Evolutionary conservation across 2,797 vertebrate genomes (phyloP).

Genomic region (Centropyge bicolor): DNA sequence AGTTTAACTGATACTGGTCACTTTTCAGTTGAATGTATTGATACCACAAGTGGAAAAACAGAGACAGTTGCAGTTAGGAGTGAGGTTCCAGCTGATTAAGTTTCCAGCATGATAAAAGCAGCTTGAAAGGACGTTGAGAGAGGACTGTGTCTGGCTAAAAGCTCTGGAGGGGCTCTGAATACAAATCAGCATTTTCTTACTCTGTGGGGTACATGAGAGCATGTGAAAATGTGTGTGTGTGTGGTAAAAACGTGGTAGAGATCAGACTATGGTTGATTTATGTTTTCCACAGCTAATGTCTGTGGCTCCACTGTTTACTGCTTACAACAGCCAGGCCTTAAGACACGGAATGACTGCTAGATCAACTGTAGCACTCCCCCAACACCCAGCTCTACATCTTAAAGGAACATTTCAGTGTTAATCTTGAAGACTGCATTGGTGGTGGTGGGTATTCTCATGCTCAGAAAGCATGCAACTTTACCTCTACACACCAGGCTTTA

Average conservation of each 20-base stretch:
- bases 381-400: neutral
- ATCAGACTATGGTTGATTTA: conserved; percentile 39
- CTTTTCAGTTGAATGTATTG: neutral
- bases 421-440: neutral
- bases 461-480: neutral
- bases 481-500: too few species aligned
- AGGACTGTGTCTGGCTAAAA: neutral
- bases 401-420: neutral
- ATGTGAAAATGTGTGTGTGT: neutral
- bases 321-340: conserved; percentile 17
- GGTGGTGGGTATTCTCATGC: neutral
- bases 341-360: neutral
- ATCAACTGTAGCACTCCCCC: neutral
- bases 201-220: neutral
- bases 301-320: conserved; percentile 25
- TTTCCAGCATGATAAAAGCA: neutral
- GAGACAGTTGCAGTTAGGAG: neutral
- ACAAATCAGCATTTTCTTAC: neutral
- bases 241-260: neutral
- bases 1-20: neutral
- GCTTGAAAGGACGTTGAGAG: neutral
- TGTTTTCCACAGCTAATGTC: conserved; percentile 32
- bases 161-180: neutral
- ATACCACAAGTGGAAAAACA: neutral
- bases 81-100: neutral